Evolutionary conservation across 2,113 vertebrate genomes (phyloP), one percentile per base, ranked within the genome.

Genomic region (Axis porcinus): DNA sequence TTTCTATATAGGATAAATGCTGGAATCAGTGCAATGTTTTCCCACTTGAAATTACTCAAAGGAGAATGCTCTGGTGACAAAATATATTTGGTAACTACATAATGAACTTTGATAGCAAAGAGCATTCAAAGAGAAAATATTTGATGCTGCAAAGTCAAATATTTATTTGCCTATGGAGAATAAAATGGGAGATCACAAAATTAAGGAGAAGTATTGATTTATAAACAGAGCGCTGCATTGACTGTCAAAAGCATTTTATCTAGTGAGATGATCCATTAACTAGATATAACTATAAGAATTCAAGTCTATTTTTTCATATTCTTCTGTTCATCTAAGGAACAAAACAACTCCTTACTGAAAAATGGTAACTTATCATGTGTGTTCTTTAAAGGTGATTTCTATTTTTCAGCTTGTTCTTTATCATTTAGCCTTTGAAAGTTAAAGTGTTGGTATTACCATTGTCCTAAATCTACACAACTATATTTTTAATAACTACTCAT

Each of bases 1-100:
- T 96, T 81, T 98, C 92, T 98, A 5, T 97, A 90, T 91, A 98
- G 79, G 98, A 98, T 96, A 95, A 97, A 94, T 97, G 85, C 70
- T 97, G 50, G 86, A 98, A 98, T 99, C 87, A 97, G 97, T 95
- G 88, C 97, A 98, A 79, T 95, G 85, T 97, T 98, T 97, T 98
- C 78, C 86, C 83, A 95, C 78, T 97, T 95, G 94, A 67, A 98
- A 96, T 89, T 97, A 93, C 57, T 98, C 89, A 96, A 57, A 97
- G 43, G 97, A 97, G 95, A 97, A 94, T 67, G 86, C 97, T 97
- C 50, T 23, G 79, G 55, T 98, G 96, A 95, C 82, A 97, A 94
- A 97, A 97, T 93, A 89, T 89, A 98, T 98, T 60, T 97, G 96
- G 60, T 91, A 98, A 33, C 13, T 86, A 97, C 4, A 11, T 97